Evolutionary conservation across 2,797 vertebrate species (phyloP), one percentile per base, ranked within the genome.

Genomic region (Avahi laniger): DNA sequence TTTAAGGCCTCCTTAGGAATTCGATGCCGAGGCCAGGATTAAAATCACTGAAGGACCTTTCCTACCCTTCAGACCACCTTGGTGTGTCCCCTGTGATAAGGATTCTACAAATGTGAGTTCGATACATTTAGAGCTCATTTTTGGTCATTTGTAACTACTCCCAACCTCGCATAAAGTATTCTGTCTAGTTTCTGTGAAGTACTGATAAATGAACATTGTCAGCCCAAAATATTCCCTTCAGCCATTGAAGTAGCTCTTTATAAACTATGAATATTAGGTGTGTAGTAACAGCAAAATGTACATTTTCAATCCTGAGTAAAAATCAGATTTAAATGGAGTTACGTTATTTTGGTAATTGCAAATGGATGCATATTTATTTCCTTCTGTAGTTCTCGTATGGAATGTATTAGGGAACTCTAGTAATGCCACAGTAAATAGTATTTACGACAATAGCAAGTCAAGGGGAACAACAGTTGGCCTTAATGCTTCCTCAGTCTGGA

Each of bases 21-120:
- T 84, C 46, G 69, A 94, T 93, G 50, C 59, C 80, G 22, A 83
- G 79, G 57, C 82, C 52, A 85, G 78, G 75, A 43, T 96, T 91
- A 88, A 89, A 69, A 38, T 91, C 38, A 33, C n/a, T 81, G 35
- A 38, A 91, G 73, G n/a, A 79, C 67, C 61, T 94, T 80, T 83
- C n/a, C 70, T 54, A 50, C 2, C 22, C 22, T 88, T 84, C 54
- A 81, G 59, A 76, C 57, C 38, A 81, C 26, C 28, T 43, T 30
- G 61, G 2, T 85, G 70, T 93, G 73, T 48, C 50, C 26, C 4
- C 26, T 81, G 7, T 82, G 67, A 65, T 79, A 79, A 85, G 89
- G 41, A 79, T 72, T 46, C 43, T 41, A 41, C n/a, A 69, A 43
- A 69, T 28, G 46, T 72, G 35, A 93, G 38, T 52, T 50, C 35